Evolutionary conservation across 2,113 vertebrate genomes (phyloP).

Genomic region (Ophthalmolycus amberensis): DNA sequence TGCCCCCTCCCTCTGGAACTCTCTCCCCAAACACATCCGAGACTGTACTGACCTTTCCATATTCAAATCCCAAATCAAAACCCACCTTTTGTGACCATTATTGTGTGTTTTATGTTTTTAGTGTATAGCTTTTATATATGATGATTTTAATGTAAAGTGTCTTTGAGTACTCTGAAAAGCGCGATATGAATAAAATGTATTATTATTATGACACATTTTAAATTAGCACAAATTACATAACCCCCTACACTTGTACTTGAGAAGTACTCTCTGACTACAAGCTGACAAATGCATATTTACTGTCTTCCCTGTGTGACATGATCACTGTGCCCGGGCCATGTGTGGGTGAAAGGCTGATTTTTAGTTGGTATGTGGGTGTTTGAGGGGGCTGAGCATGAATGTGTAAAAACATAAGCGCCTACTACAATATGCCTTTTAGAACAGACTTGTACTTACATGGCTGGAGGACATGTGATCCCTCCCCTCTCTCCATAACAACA

Average conservation of each 20-base stretch:
- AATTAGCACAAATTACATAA: not conserved
- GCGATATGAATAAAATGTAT: too few species aligned
- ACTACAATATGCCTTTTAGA: not conserved
- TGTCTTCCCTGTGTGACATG: not conserved
- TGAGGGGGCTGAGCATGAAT: conserved; percentile 24
- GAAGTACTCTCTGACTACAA: not conserved
- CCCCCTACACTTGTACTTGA: not conserved
- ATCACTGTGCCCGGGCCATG: not conserved
- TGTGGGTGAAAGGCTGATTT: conserved; percentile 16
- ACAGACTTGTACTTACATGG: conserved; percentile 6
- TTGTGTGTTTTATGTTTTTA: too few species aligned
- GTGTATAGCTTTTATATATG: too few species aligned
- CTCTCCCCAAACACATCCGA: too few species aligned
- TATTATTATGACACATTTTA: not conserved
- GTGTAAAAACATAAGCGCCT: not conserved
- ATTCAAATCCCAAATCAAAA: too few species aligned
- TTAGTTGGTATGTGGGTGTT: conserved; percentile 18
- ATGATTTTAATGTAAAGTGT: too few species aligned
- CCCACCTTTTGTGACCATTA: too few species aligned
- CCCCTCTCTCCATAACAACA: not conserved
- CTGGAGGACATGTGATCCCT: not conserved
- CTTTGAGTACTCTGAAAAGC: too few species aligned
- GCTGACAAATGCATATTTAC: not conserved
- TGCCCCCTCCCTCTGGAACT: too few species aligned
- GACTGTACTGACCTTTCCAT: too few species aligned